Conservation (phyloP, 2,888 invertebrate genomes). For the Tanaodytes sp. region DNA sequence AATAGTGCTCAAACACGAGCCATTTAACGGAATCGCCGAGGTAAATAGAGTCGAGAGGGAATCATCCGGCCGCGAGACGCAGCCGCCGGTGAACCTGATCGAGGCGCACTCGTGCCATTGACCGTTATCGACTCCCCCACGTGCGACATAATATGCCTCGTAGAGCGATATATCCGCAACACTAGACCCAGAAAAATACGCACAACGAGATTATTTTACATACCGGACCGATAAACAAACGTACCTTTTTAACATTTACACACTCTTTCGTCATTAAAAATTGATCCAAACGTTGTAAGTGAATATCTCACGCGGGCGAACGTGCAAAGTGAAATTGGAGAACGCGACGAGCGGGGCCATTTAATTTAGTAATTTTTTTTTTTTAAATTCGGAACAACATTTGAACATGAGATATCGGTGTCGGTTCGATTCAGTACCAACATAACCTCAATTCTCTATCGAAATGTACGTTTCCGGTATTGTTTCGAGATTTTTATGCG, state of each 20-base stretch:
- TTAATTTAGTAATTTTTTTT: no score
- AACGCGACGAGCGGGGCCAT: no score
- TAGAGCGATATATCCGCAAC: constrained; percentile 37
- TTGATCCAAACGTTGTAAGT: neutral
- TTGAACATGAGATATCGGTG: no score
- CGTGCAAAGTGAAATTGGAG: constrained; percentile 3
- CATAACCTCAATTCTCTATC: no score
- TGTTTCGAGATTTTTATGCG: no score
- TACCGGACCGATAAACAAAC: constrained; percentile 35
- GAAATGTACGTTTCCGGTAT: no score
- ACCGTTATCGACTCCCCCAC: constrained; percentile 72
- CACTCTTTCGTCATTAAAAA: constrained; percentile 17
- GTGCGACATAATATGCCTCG: constrained; percentile 55
- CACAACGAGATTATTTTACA: constrained; percentile 35
- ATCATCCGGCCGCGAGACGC: constrained; percentile 65
- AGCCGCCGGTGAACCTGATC: constrained; percentile 68
- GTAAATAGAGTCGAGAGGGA: constrained; percentile 60
- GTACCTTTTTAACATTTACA: constrained; percentile 18
- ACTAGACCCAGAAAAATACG: constrained; percentile 40
- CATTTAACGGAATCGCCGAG: constrained; percentile 56
- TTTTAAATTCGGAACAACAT: no score
- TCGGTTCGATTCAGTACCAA: no score
- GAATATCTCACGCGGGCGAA: neutral
- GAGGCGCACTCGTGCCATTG: constrained; percentile 70
- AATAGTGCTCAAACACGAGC: constrained; percentile 36